Conservation (phyloP, 1,140 invertebrate species). For the Chironomus striatipennis region DNA sequence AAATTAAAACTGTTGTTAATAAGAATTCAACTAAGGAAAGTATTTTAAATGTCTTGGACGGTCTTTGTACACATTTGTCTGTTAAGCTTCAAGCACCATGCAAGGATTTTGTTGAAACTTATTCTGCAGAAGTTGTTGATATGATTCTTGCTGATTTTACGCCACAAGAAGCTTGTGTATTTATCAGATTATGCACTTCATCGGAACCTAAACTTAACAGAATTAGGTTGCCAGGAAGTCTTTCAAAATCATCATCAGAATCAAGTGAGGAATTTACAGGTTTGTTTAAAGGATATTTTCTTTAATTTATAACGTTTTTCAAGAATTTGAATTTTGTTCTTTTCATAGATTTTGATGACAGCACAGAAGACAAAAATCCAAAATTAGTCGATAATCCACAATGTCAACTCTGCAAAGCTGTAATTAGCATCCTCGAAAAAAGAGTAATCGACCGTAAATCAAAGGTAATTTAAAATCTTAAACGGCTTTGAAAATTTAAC, state of each 20-base stretch:
- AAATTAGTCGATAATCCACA: neutral
- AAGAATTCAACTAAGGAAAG: slow-evolving; percentile 36
- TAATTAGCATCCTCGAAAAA: neutral
- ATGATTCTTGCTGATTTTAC: slow-evolving; percentile 67
- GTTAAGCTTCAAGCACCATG: slow-evolving; percentile 56
- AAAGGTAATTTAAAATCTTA: neutral
- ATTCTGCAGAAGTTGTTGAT: slow-evolving; percentile 65
- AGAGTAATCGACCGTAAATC: neutral
- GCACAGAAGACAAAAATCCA: slow-evolving; percentile 18
- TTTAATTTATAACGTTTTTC: too few species aligned
- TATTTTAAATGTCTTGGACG: slow-evolving; percentile 60
- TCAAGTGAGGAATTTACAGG: slow-evolving; percentile 28
- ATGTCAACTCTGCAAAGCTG: neutral
- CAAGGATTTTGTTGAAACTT: slow-evolving; percentile 63
- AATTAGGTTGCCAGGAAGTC: slow-evolving; percentile 31
- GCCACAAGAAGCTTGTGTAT: slow-evolving; percentile 68
- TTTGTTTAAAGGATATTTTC: too few species aligned
- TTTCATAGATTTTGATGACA: slow-evolving; percentile 31
- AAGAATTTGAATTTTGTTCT: too few species aligned
- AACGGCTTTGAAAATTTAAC: too few species aligned
- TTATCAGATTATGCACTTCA: slow-evolving; percentile 58
- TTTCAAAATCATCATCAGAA: slow-evolving; percentile 28
- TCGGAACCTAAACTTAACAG: slow-evolving; percentile 34
- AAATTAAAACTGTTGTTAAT: slow-evolving; percentile 39
- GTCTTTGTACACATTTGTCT: slow-evolving; percentile 62